These are phyloP conservation scores for Setipinna tenuifilis DNA, from an alignment of 2,797 vertebrate genomes.

Conservation along the genomic window DNA sequence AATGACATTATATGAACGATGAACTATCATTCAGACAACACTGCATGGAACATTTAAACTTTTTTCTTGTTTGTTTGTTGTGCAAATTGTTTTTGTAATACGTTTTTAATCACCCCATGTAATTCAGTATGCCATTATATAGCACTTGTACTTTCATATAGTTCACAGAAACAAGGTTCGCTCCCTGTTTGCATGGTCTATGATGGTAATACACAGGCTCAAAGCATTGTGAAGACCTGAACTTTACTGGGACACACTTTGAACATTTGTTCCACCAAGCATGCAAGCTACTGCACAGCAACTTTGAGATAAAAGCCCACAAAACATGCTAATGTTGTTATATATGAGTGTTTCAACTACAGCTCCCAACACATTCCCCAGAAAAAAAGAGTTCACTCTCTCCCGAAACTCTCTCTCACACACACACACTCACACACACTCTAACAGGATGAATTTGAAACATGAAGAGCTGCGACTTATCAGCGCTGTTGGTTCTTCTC, in stretches of 20 bases:
- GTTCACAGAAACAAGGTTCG: too few relatives aligned
- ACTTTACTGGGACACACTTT: neutral
- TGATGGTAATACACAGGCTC: neutral
- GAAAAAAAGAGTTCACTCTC: neutral
- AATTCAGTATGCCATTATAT: too few relatives aligned
- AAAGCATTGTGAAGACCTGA: neutral
- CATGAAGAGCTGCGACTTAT: slow-evolving; percentile 39
- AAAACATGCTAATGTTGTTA: neutral
- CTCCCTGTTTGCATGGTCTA: neutral
- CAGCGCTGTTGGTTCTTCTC: slow-evolving; percentile 33
- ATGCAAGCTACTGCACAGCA: neutral
- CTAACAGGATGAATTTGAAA: slow-evolving; percentile 23
- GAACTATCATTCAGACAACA: too few relatives aligned
- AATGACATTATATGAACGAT: too few relatives aligned
- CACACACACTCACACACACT: slow-evolving; percentile 15
- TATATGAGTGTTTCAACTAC: neutral
- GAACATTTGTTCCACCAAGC: neutral
- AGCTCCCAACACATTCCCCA: neutral
- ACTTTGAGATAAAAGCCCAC: neutral
- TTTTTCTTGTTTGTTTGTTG: too few relatives aligned
- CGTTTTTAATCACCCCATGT: too few relatives aligned
- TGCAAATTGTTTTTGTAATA: too few relatives aligned
- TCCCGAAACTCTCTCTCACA: neutral
- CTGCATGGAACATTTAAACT: too few relatives aligned
- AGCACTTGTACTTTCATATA: too few relatives aligned